Evolutionary conservation across 2,888 invertebrate species (phyloP).

Genomic region (Vandiemenella viatica): DNA sequence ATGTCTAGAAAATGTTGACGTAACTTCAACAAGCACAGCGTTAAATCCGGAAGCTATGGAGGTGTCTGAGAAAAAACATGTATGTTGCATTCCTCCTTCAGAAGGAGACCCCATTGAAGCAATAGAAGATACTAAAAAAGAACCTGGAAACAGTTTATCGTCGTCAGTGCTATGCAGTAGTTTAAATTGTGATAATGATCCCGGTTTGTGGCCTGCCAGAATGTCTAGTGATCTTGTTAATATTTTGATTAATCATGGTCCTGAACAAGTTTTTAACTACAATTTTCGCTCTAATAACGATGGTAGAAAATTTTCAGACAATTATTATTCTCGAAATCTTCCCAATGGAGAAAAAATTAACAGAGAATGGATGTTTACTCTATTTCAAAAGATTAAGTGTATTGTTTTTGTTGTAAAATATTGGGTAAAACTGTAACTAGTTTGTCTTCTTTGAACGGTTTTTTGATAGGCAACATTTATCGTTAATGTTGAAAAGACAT

Average conservation of each 20-base stretch:
- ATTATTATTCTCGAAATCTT: not conserved
- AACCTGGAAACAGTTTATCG: not conserved
- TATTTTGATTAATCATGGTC: not conserved
- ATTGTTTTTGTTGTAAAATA: slow-evolving; percentile 14
- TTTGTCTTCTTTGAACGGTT: not conserved
- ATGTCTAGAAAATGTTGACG: no score
- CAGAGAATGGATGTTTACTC: slow-evolving; percentile 7
- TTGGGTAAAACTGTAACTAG: not conserved
- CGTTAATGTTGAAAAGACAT: slow-evolving; percentile 12
- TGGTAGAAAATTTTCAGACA: not conserved
- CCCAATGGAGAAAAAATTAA: not conserved
- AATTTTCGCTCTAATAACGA: not conserved
- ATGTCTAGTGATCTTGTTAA: not conserved
- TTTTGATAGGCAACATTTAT: slow-evolving; percentile 16
- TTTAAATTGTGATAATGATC: not conserved
- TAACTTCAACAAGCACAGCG: no score
- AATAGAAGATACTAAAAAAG: not conserved
- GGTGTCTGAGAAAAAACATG: no score
- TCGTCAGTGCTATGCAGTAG: not conserved
- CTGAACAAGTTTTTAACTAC: not conserved
- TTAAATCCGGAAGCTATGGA: no score
- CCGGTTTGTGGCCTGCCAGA: not conserved
- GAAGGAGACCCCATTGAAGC: no score
- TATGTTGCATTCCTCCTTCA: no score
- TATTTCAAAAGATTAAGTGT: slow-evolving; percentile 11